Evolutionary conservation across 2,797 vertebrate species (phyloP).

Genomic region (Coregonus suidteri): DNA sequence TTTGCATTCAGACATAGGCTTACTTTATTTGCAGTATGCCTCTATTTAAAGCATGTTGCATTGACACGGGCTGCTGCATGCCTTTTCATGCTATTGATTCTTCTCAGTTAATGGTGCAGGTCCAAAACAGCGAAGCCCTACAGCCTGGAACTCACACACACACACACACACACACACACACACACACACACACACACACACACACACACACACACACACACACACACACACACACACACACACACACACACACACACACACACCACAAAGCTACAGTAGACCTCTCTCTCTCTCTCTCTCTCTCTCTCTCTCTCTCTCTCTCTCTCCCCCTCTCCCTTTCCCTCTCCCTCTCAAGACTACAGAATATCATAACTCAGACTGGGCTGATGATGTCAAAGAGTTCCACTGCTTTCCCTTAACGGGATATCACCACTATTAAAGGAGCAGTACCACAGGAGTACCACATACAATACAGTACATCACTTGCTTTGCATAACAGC

Average conservation of each 20-base stretch:
- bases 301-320: too few species aligned
- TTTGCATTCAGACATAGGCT: constrained; percentile 4
- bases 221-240: constrained; percentile 1
- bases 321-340: background rate
- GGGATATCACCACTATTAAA: constrained; percentile 19
- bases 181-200: too few species aligned
- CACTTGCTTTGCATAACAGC: background rate
- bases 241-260: background rate
- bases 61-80: constrained; percentile 24
- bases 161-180: constrained; percentile 14
- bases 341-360: constrained; percentile 58
- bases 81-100: constrained; percentile 46
- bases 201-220: constrained; percentile 1
- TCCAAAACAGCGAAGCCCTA: background rate
- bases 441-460: constrained; percentile 30
- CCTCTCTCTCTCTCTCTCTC: too few species aligned
- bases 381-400: constrained; percentile 67
- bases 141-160: constrained; percentile 19
- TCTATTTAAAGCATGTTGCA: constrained; percentile 25
- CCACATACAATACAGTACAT: background rate
- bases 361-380: constrained; percentile 53
- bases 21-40: constrained; percentile 26
- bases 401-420: constrained; percentile 68
- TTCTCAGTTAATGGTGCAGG: constrained; percentile 7
- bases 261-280: background rate